Percentiles rank a stretch among this genome's conserved stretches.
Evolutionary conservation across 2,113 vertebrate species (phyloP).

Genomic region (Tor tambroides): DNA sequence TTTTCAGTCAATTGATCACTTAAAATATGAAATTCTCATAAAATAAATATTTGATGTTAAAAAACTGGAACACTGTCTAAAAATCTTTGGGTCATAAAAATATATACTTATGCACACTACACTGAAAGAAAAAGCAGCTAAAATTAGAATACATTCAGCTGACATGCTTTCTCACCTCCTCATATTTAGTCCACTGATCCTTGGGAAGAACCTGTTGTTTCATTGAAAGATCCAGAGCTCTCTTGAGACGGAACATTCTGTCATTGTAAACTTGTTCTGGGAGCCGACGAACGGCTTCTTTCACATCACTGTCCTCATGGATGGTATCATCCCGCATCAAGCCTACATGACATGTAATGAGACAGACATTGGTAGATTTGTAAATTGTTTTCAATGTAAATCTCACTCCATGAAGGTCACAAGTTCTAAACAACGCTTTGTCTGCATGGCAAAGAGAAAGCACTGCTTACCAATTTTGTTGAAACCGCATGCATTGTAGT

Average conservation of each 20-base stretch:
- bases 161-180: constrained; percentile 78
- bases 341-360: constrained; percentile 69
- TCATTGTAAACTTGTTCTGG: constrained; percentile 88
- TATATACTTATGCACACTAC: not conserved
- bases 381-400: not conserved
- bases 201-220: constrained; percentile 89
- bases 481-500: constrained; percentile 89
- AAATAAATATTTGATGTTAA: no score
- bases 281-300: constrained; percentile 87
- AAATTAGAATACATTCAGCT: not conserved
- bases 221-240: constrained; percentile 87
- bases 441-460: not conserved
- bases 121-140: not conserved
- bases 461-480: constrained; percentile 87
- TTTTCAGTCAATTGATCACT: not conserved
- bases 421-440: not conserved
- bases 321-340: constrained; percentile 88
- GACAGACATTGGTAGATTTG: not conserved
- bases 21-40: not conserved
- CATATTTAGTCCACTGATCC: constrained; percentile 89
- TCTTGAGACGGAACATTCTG: constrained; percentile 89
- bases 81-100: not conserved
- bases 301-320: constrained; percentile 82
- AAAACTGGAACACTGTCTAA: not conserved
- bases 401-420: not conserved